phyloP scores from a whole-genome alignment of 2,113 vertebrate species.

The Neopipo cinnamomea region DNA sequence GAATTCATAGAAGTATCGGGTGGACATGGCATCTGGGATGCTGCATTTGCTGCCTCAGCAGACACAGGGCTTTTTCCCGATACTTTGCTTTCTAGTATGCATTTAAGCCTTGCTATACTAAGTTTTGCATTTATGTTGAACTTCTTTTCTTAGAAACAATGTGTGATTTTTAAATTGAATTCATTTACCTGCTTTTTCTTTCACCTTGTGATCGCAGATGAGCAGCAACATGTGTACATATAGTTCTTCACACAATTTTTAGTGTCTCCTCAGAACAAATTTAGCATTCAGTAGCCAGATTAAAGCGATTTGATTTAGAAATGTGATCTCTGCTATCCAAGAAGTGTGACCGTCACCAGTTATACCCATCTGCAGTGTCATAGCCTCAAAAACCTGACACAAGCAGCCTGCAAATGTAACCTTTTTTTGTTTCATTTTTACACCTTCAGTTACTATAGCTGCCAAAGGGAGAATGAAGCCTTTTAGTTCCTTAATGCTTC shows the following conservation, averaged over 20 bases:
- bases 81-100: background rate
- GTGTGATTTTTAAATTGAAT: background rate
- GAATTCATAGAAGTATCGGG: background rate
- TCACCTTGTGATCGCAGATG: rapidly evolving
- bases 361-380: background rate
- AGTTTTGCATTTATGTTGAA: background rate
- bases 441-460: background rate
- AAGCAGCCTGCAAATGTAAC: background rate
- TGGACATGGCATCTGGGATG: background rate
- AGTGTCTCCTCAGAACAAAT: background rate
- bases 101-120: background rate
- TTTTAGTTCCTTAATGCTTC: background rate
- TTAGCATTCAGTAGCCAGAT: background rate
- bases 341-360: background rate
- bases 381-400: background rate
- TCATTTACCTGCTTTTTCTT: background rate
- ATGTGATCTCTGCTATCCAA: background rate
- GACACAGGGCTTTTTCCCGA: background rate
- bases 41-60: background rate
- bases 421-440: background rate
- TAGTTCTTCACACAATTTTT: background rate
- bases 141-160: background rate
- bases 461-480: background rate
- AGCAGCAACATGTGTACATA: background rate
- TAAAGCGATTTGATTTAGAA: background rate